Percentiles rank a stretch among this genome's conserved stretches.
phyloP scores from a whole-genome alignment of 2,797 vertebrate genomes.

The Valencia hispanica region DNA sequence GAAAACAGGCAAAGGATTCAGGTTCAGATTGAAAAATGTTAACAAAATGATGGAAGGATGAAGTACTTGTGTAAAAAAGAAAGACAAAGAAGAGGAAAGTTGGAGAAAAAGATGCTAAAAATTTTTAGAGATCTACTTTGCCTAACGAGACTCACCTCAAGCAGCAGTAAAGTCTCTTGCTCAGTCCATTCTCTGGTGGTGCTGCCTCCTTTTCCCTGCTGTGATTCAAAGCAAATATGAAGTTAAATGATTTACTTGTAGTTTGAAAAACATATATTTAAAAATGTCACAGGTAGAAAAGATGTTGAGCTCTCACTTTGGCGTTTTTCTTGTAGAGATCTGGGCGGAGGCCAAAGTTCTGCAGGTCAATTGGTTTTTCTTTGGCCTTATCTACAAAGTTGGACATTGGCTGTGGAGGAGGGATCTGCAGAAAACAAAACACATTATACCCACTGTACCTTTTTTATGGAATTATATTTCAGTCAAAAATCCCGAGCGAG shows the following conservation, averaged over 20 bases:
- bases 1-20: too few species aligned
- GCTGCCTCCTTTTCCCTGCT: slow-evolving; percentile 86
- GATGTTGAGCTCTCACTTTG: slow-evolving; percentile 72
- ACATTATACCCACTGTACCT: too few species aligned
- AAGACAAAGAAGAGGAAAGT: background rate
- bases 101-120: background rate
- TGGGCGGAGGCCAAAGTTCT: slow-evolving; percentile 94
- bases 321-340: slow-evolving; percentile 94
- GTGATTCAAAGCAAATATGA: slow-evolving; percentile 3
- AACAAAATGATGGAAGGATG: background rate
- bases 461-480: too few species aligned
- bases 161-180: slow-evolving; percentile 93
- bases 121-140: background rate
- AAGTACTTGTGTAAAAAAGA: background rate
- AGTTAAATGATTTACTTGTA: background rate
- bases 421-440: slow-evolving; percentile 78
- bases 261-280: background rate
- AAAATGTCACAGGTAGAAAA: background rate
- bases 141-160: slow-evolving; percentile 85
- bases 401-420: slow-evolving; percentile 92
- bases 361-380: slow-evolving; percentile 92
- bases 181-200: slow-evolving; percentile 96
- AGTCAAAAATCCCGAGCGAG: too few species aligned
- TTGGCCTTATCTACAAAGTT: slow-evolving; percentile 93
- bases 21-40: background rate